phyloP scores from a whole-genome alignment of 2,113 vertebrate genomes.

The Brachypteracias leptosomus region DNA sequence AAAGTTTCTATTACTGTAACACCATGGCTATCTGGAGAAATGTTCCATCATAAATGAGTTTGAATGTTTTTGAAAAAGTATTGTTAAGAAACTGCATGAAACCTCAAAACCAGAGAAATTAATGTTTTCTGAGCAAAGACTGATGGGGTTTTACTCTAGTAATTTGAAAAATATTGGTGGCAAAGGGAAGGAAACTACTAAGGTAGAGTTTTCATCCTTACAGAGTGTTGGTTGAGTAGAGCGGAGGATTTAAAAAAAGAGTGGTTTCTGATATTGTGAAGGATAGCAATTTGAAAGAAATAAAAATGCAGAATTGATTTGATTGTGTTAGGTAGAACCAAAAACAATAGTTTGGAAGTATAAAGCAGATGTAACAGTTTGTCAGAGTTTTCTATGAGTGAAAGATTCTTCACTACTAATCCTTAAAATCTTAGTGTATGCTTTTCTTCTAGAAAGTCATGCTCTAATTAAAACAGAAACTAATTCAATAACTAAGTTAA shows the following conservation, averaged over 20 bases:
- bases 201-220: not conserved
- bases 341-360: not conserved
- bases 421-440: not conserved
- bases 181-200: not conserved
- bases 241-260: not conserved
- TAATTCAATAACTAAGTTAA: not conserved
- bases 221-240: not conserved
- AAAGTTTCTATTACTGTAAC: not conserved
- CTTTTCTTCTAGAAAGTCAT: not conserved
- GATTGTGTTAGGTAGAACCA: not conserved
- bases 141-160: not conserved
- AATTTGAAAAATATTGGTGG: not conserved
- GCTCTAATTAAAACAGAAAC: not conserved
- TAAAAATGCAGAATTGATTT: not conserved
- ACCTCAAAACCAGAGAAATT: not conserved
- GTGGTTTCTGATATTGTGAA: not conserved
- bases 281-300: not conserved
- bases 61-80: not conserved
- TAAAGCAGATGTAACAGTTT: not conserved
- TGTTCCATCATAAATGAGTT: not conserved
- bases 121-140: not conserved
- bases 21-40: not conserved
- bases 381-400: not conserved
- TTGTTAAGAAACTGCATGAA: not conserved
- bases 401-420: not conserved